Conservation (phyloP, 1,140 invertebrate species). For the Diuraphis noxia region DNA sequence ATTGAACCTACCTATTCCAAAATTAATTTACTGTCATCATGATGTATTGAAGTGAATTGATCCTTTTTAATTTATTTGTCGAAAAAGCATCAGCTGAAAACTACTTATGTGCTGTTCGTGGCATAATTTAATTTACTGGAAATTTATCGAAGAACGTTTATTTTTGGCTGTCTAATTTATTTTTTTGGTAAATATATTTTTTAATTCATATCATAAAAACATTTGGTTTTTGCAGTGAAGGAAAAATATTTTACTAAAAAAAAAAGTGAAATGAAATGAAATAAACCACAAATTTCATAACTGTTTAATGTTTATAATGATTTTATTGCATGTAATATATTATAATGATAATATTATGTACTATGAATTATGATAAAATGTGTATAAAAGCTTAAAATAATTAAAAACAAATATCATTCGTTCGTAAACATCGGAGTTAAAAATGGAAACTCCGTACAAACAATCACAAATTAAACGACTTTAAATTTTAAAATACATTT, state of each 20-base stretch:
- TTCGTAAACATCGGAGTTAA: neutral
- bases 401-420: neutral
- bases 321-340: neutral
- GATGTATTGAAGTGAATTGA: constrained; percentile 4
- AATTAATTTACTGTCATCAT: neutral
- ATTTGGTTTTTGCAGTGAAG: neutral
- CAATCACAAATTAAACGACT: neutral
- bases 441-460: neutral
- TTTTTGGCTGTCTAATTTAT: neutral
- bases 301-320: neutral
- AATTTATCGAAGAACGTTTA: neutral
- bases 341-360: neutral
- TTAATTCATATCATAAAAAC: neutral
- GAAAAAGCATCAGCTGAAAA: neutral
- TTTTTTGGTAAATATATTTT: neutral
- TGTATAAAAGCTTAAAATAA: neutral
- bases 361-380: too few relatives aligned
- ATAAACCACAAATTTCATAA: too few relatives aligned
- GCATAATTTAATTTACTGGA: neutral
- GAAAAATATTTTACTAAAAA: neutral
- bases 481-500: constrained; percentile 13
- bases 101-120: constrained; percentile 4
- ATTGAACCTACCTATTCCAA: neutral
- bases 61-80: neutral
- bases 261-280: too few relatives aligned